These are phyloP conservation scores for Lepidocolaptes lacrymiger DNA, from an alignment of 2,797 vertebrate species.

Conservation along the genomic window DNA sequence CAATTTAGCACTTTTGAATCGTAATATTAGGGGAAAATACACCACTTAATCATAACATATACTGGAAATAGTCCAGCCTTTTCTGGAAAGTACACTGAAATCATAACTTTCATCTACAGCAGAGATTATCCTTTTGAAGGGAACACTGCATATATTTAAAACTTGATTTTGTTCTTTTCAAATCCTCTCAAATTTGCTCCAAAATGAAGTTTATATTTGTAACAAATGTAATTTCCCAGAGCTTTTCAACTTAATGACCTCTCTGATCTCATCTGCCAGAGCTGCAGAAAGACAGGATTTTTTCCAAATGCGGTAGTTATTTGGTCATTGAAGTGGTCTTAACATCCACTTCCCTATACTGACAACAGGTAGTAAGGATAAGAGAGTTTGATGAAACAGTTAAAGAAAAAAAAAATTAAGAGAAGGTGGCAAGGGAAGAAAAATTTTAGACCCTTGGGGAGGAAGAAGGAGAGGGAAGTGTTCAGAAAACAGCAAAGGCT, in stretches of 20 bases:
- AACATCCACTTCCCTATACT: background rate
- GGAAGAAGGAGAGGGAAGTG: background rate
- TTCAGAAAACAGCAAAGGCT: background rate
- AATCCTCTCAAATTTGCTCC: background rate
- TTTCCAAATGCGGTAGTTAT: background rate
- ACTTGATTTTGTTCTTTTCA: background rate
- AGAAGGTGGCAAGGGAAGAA: background rate
- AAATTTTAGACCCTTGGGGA: background rate
- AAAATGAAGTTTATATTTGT: background rate
- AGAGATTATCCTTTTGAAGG: background rate
- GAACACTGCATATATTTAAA: background rate
- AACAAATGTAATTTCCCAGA: background rate
- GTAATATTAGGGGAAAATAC: background rate
- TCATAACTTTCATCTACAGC: background rate
- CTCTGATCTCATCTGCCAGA: background rate
- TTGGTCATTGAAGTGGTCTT: fast-evolving
- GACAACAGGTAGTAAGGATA: background rate
- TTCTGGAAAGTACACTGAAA: background rate
- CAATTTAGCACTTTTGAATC: background rate
- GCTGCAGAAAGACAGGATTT: background rate
- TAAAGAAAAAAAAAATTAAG: background rate
- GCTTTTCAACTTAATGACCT: background rate
- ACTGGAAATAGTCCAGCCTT: background rate
- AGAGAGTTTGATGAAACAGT: background rate
- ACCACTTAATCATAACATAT: background rate